A percentile compares a stretch with the other conserved stretches of the same genome.
These are phyloP conservation scores for Ormyrus nitidulus DNA, from an alignment of 2,888 invertebrate genomes.

Conservation along the genomic window DNA sequence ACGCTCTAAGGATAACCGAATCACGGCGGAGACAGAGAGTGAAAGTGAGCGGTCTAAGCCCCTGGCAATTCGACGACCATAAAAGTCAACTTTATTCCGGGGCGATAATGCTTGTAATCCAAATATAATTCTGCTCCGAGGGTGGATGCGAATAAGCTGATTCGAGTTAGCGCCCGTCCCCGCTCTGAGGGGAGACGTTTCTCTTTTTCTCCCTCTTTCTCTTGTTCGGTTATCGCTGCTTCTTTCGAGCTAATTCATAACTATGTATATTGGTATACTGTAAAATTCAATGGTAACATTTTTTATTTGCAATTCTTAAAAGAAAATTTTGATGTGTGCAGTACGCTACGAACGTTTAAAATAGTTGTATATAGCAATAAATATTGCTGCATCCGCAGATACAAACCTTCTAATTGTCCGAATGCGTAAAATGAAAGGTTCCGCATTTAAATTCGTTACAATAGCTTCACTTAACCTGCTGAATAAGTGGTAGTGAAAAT, in stretches of 20 bases:
- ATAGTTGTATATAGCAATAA: no score
- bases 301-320: no score
- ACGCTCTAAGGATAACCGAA: background rate
- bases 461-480: no score
- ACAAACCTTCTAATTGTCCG: no score
- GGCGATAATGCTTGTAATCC: constrained; percentile 76
- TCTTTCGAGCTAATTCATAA: no score
- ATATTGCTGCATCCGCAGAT: no score
- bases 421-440: no score
- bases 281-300: no score
- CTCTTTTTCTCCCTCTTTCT: constrained; percentile 18
- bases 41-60: constrained; percentile 62
- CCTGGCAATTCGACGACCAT: constrained; percentile 70
- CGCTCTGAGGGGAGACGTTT: constrained; percentile 57
- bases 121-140: constrained; percentile 73
- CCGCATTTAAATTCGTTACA: no score
- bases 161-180: constrained; percentile 61
- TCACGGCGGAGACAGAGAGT: constrained; percentile 29
- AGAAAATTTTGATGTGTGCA: no score
- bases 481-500: constrained; percentile 22
- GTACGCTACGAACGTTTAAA: no score
- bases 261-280: no score
- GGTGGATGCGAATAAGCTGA: constrained; percentile 59
- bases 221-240: background rate
- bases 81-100: constrained; percentile 75